Evolutionary conservation across 2,888 invertebrate genomes (phyloP).

Genomic region (Julus scanicus): DNA sequence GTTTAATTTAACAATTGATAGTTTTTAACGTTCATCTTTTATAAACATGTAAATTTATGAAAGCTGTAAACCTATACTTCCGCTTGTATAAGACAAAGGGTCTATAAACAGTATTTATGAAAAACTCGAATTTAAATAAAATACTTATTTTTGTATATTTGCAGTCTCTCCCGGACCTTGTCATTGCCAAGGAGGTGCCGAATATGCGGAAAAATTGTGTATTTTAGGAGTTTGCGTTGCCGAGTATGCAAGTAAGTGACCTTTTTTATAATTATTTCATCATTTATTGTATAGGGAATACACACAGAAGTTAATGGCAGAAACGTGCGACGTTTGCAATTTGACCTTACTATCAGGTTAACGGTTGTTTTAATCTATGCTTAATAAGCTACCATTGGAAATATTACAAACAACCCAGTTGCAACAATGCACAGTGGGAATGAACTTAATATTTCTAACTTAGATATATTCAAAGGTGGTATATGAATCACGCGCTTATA

Average conservation of each 20-base stretch:
- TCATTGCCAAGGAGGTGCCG: slow-evolving; percentile 53
- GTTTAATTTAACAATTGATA: neutral
- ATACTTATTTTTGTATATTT: slow-evolving; percentile 9
- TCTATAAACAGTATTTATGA: neutral
- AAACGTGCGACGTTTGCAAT: neutral
- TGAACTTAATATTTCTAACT: slow-evolving; percentile 7
- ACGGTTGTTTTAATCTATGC: slow-evolving; percentile 11
- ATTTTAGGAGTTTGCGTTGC: slow-evolving; percentile 54
- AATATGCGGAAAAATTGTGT: slow-evolving; percentile 54
- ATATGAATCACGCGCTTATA: slow-evolving; percentile 4
- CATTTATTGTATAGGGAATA: neutral
- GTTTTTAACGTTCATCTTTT: neutral
- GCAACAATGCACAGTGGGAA: slow-evolving; percentile 18
- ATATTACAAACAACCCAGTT: neutral
- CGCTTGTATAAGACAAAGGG: neutral
- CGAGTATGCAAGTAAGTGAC: slow-evolving; percentile 54
- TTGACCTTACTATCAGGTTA: slow-evolving; percentile 34
- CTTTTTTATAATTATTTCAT: neutral
- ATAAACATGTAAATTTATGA: neutral
- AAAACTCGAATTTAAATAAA: neutral
- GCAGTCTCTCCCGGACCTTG: slow-evolving; percentile 51
- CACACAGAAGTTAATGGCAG: neutral
- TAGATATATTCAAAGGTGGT: neutral
- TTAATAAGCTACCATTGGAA: neutral
- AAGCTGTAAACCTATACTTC: slow-evolving; percentile 8